Conservation (phyloP, 53 echinoderm and acorn worm species). For the Hippasteria phrygiana region DNA sequence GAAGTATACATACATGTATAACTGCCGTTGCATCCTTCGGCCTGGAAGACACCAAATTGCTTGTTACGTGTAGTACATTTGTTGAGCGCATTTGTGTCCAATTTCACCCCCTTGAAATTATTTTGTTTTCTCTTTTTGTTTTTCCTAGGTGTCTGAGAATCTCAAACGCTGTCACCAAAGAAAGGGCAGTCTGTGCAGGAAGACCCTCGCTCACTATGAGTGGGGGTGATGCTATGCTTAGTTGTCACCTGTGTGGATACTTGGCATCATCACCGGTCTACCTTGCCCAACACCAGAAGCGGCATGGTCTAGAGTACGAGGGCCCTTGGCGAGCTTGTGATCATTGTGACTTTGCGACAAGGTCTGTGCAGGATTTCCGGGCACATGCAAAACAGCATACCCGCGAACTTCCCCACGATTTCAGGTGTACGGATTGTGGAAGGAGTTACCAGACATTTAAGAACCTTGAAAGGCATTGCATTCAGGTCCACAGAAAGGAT, state of each 20-base stretch:
- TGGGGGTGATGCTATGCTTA: slow-evolving; percentile 61
- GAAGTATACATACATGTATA: too few relatives aligned
- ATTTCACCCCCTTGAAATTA: too few relatives aligned
- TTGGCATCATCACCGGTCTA: slow-evolving; percentile 55
- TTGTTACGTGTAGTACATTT: too few relatives aligned
- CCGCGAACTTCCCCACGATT: slow-evolving; percentile 50
- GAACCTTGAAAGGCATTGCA: slow-evolving; percentile 39
- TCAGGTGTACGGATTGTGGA: slow-evolving; percentile 34
- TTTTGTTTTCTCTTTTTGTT: neutral
- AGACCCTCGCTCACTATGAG: slow-evolving; percentile 53
- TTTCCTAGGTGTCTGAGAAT: neutral
- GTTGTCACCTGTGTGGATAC: slow-evolving; percentile 60
- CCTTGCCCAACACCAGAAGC: slow-evolving; percentile 49
- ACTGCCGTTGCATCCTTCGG: too few relatives aligned
- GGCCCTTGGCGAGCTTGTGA: slow-evolving; percentile 64
- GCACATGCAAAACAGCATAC: slow-evolving; percentile 55
- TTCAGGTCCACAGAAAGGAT: slow-evolving; percentile 47
- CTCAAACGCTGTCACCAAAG: neutral
- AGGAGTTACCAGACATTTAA: slow-evolving; percentile 58
- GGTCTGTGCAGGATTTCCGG: slow-evolving; percentile 52
- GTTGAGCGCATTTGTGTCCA: too few relatives aligned
- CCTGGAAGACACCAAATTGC: too few relatives aligned
- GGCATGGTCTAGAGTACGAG: slow-evolving; percentile 63
- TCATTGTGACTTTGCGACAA: slow-evolving; percentile 55
- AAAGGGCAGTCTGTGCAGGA: neutral